Percentiles rank a stretch among this genome's conserved stretches.
These are phyloP conservation scores for Protobothrops mucrosquamatus DNA, from an alignment of 2,113 vertebrate genomes.

Conservation along the genomic window DNA sequence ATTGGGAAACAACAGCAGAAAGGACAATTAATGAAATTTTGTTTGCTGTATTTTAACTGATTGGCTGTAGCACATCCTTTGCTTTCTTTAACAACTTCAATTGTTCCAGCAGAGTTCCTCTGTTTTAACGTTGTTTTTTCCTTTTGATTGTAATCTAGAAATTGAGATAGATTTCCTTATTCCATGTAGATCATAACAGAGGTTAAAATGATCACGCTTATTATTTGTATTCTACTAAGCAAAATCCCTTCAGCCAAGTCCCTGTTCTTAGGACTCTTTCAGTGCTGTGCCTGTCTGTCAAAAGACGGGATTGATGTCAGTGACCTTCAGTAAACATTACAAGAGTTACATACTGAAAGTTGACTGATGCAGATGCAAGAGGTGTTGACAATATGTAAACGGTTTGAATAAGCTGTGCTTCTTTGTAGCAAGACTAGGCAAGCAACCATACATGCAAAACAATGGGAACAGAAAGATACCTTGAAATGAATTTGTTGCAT, in stretches of 20 bases:
- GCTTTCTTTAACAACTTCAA: not conserved
- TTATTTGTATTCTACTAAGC: not conserved
- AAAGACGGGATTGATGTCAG: not conserved
- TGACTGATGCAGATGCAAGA: not conserved
- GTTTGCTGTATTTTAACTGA: not conserved
- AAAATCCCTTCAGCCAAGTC: not conserved
- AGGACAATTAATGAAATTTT: not conserved
- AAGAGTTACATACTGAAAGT: not conserved
- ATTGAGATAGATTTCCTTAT: not conserved
- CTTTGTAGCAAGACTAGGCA: not conserved
- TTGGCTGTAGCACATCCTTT: not conserved
- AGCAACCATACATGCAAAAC: not conserved
- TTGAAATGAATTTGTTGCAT: not conserved
- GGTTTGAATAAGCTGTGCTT: not conserved
- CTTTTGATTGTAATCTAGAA: not conserved
- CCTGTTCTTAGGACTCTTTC: not conserved
- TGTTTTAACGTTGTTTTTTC: not conserved
- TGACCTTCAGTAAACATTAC: slow-evolving; percentile 4
- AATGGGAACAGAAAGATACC: not conserved
- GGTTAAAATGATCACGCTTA: not conserved
- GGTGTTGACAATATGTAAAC: not conserved
- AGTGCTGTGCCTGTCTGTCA: not conserved
- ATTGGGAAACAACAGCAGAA: not conserved
- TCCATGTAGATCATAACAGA: not conserved
- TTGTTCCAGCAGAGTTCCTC: not conserved